A percentile compares a stretch with the other conserved stretches of the same genome.
Evolutionary conservation across 1,140 invertebrate genomes (phyloP).

Genomic region (Rhopalosiphum padi): DNA sequence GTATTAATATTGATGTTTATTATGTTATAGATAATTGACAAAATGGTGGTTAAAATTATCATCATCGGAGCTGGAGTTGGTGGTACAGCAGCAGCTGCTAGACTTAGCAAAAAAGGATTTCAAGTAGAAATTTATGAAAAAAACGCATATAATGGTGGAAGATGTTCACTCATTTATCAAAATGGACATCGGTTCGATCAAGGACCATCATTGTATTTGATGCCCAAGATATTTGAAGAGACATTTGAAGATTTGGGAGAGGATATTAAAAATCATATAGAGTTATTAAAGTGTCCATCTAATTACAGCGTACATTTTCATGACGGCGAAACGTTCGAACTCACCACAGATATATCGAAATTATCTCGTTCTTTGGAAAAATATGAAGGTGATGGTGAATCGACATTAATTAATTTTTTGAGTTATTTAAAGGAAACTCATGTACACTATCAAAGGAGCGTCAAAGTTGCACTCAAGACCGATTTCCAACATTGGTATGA

Average conservation of each 20-base stretch:
- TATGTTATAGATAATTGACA: background rate
- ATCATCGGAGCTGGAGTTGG: conserved; percentile 48
- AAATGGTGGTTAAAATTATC: conserved; percentile 11
- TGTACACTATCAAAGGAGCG: conserved; percentile 43
- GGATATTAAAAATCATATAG: conserved; percentile 41
- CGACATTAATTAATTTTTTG: conserved; percentile 21
- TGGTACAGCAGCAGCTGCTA: conserved; percentile 43
- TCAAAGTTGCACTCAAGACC: conserved; percentile 32
- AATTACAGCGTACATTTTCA: conserved; percentile 49
- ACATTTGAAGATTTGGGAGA: conserved; percentile 49
- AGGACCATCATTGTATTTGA: conserved; percentile 45
- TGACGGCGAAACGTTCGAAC: conserved; percentile 35
- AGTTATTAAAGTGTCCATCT: conserved; percentile 37
- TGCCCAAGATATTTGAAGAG: conserved; percentile 51
- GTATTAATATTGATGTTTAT: background rate
- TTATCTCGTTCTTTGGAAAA: conserved; percentile 45
- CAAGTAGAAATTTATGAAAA: conserved; percentile 51
- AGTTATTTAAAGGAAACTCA: conserved; percentile 46
- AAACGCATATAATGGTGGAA: conserved; percentile 51
- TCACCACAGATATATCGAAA: conserved; percentile 41
- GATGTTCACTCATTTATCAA: conserved; percentile 31
- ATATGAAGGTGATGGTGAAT: conserved; percentile 26
- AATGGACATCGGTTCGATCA: conserved; percentile 55
- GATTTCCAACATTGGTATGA: conserved; percentile 54
- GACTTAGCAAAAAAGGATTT: conserved; percentile 53